These are phyloP conservation scores for Carpatolechia fugitivella DNA, from an alignment of 2,888 invertebrate species.

Conservation along the genomic window DNA sequence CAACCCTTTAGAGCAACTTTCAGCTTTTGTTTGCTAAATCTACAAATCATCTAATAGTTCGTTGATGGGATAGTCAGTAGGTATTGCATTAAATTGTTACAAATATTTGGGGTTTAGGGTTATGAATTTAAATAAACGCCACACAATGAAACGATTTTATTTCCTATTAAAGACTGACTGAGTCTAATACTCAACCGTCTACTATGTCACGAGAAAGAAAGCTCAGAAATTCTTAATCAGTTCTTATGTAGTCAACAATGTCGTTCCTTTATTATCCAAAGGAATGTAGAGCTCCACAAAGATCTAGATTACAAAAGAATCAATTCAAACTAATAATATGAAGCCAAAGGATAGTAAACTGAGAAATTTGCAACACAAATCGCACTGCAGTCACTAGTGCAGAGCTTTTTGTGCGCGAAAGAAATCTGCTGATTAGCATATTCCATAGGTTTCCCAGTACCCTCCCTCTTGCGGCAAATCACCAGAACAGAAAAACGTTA, in stretches of 20 bases:
- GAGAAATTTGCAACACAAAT: constrained; percentile 75
- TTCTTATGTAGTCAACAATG: not conserved
- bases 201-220: not conserved
- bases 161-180: too few species aligned
- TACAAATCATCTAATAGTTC: not conserved
- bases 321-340: not conserved
- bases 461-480: constrained; percentile 47
- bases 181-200: too few species aligned
- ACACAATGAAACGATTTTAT: too few species aligned
- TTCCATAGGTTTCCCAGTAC: constrained; percentile 58
- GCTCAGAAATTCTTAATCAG: not conserved
- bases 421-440: constrained; percentile 74
- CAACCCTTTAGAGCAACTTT: not conserved
- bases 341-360: constrained; percentile 13
- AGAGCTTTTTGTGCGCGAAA: constrained; percentile 76
- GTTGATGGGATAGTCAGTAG: not conserved
- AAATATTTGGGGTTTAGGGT: too few species aligned
- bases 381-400: constrained; percentile 78
- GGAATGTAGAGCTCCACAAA: not conserved
- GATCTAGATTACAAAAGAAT: not conserved
- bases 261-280: not conserved
- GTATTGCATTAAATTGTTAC: not conserved
- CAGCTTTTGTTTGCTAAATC: not conserved
- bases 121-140: too few species aligned
- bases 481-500: constrained; percentile 34